Base-by-base conservation (phyloP, 2,888 invertebrate species). In the Caradrina kadenii region DNA sequence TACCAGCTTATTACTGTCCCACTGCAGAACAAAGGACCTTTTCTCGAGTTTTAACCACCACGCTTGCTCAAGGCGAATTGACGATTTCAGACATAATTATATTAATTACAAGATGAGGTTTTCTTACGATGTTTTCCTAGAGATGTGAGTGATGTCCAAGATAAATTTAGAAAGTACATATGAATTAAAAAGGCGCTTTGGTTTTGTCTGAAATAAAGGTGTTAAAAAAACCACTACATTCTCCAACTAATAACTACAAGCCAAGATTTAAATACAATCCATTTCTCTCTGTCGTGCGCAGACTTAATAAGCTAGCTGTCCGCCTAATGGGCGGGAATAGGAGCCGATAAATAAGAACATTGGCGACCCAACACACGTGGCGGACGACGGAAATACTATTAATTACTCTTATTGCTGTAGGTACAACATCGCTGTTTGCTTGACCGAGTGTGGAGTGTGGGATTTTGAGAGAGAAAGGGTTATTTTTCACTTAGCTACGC, bases 291-390 rank as follows among this genome's bases (percentile, higher is more conserved):
- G 88, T 91, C 91, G 79, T 78, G 80, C 71, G 79, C 86, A 91
- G 89, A 82, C 87, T 88, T 90, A 91, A 91, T 92, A 90, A 91
- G 87, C 85, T 73, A 81, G 86, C 84, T 81, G 87, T 85, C 83
- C 87, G 76, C 80, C 87, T 93, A 93, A 93, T 93, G 90, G 91
- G 73, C 83, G 88, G 87, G 88, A 92, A 92, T 91, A 87, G 87
- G 89, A 87, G 82, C 86, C 93, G 90, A 93, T 93, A 93, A 93
- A 93, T 93, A 93, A 93, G 93, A 90, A 92, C 90, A 91, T 91
- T 91, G 93, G 90, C 78, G 90, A 90, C 89, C 88, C 88, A 58
- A 73, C 86, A 86, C 90, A 91, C 90, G 90, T 89, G 90, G 87
- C 74, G 69, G 69, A 48, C 75, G 79, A 82, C 72, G 76, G 88